A percentile compares a stretch with the other conserved stretches of the same genome.
Conservation (phyloP, 2,113 vertebrate genomes). For the Heloderma charlesbogerti region DNA sequence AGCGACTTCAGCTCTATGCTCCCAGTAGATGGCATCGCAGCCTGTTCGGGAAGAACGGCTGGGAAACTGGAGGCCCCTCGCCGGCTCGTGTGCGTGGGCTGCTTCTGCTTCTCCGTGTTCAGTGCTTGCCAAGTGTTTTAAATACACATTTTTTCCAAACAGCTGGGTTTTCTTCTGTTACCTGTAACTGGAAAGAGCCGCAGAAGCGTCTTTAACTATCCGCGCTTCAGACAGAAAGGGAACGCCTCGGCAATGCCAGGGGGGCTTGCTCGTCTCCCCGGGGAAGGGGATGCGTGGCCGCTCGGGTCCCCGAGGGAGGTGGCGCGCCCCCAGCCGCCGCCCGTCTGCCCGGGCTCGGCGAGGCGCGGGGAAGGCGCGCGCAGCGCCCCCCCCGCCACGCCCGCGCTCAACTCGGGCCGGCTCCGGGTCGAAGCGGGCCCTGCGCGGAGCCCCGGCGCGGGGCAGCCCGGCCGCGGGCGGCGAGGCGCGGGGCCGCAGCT, state of each 20-base stretch:
- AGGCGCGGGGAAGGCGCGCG: too few relatives aligned
- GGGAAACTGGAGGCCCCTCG: constrained; percentile 30
- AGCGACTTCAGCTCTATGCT: constrained; percentile 30
- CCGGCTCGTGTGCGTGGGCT: constrained; percentile 40
- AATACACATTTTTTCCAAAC: constrained; percentile 64
- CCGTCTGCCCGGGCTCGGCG: background rate
- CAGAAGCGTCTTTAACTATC: constrained; percentile 62
- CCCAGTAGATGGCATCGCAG: constrained; percentile 79
- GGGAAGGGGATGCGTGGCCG: background rate
- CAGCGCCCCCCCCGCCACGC: too few relatives aligned
- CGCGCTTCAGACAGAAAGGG: constrained; percentile 49
- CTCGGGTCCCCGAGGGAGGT: background rate
- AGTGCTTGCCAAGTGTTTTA: constrained; percentile 76
- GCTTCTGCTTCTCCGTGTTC: constrained; percentile 63
- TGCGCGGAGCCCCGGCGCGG: too few relatives aligned
- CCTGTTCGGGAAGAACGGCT: constrained; percentile 46
- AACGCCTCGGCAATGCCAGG: constrained; percentile 22
- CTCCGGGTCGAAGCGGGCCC: too few relatives aligned
- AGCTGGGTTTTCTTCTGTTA: constrained; percentile 65
- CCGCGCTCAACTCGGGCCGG: too few relatives aligned
- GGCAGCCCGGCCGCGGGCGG: too few relatives aligned
- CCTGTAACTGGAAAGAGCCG: constrained; percentile 56
- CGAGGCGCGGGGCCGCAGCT: too few relatives aligned
- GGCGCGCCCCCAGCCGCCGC: too few relatives aligned
- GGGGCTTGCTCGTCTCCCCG: constrained; percentile 24